Base-by-base conservation (phyloP, 2,113 vertebrate species). In the Oenanthe oenanthe region DNA sequence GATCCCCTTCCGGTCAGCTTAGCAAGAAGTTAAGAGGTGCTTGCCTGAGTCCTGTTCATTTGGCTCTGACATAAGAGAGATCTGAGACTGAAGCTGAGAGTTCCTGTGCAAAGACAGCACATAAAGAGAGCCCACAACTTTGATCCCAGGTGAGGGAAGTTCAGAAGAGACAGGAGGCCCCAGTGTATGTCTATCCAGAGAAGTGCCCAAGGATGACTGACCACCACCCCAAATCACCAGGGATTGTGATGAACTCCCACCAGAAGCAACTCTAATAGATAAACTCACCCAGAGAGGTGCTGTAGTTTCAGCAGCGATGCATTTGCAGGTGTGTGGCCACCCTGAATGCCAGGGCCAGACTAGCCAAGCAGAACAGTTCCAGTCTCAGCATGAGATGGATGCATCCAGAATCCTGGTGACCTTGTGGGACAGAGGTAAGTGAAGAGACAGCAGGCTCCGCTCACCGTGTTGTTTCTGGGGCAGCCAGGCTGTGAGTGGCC, bases 351-450 rank as follows among this genome's bases (percentile, higher is more conserved):
- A 16, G 25, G 34, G 12, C 25, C 4, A 2, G n/a, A 9, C 16
- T 3, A 10, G 60, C 6, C 0, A 0, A 47, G 51, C 51, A 18
- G 43, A 78, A 53, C 72, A 45, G 47, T 16, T 17, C 29, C 4
- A 7, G 8, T 20, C 38, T 31, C 6, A 3, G 65, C 51, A 15
- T 0, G 0, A 43, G 28, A 0, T 9, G 3, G 24, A 31, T 2
- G 20, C 50, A 38, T 63, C 45, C 40, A 2, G 0, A 75, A 32
- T 18, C 34, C 50, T 0, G 9, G 34, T 25, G 62, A 63, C 2
- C 3, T 6, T 15, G 38, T 5, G 26, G 36, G 38, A 13, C 17
- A 0, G 3, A n/a, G 0, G 0, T 2, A 12, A 16, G 40, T 0
- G 17, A 22, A 26, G 36, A n/a, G 25, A 21, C 38, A 68, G 81